A percentile compares a stretch with the other conserved stretches of the same genome.
These are phyloP conservation scores for Lytechinus pictus DNA, from an alignment of 35 echinoderm and acorn worm genomes.

Conservation along the genomic window DNA sequence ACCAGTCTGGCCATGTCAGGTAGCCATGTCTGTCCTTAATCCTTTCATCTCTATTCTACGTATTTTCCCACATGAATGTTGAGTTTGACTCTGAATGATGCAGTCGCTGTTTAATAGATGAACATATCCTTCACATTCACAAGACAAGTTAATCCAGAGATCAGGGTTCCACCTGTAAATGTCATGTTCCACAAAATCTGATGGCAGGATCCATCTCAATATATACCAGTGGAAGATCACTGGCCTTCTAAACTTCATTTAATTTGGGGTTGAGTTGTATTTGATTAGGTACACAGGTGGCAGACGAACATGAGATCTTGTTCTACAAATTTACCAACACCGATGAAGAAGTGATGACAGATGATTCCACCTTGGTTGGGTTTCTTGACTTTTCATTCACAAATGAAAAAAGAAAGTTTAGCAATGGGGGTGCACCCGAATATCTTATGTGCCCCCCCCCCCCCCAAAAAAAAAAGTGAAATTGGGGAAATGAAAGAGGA, in stretches of 20 bases:
- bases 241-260: conserved; percentile 18
- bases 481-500: too few species aligned
- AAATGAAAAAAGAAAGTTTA: not conserved
- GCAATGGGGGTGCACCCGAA: too few species aligned
- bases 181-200: not conserved
- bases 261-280: not conserved
- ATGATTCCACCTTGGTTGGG: not conserved
- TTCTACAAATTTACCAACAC: not conserved
- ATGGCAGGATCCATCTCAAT: not conserved
- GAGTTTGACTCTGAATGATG: not conserved
- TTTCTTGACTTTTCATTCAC: not conserved
- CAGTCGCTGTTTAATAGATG: not conserved
- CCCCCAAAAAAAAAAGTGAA: too few species aligned
- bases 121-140: not conserved
- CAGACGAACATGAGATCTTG: not conserved
- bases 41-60: too few species aligned
- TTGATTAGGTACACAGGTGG: not conserved
- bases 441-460: too few species aligned
- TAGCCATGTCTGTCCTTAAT: too few species aligned
- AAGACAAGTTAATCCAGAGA: not conserved
- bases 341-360: not conserved
- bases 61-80: too few species aligned
- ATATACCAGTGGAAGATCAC: not conserved
- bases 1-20: not conserved
- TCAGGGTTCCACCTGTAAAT: not conserved